Evolutionary conservation across 2,797 vertebrate genomes (phyloP), one percentile per base, ranked within the genome.

Genomic region (Hypotaenidia philippensis): DNA sequence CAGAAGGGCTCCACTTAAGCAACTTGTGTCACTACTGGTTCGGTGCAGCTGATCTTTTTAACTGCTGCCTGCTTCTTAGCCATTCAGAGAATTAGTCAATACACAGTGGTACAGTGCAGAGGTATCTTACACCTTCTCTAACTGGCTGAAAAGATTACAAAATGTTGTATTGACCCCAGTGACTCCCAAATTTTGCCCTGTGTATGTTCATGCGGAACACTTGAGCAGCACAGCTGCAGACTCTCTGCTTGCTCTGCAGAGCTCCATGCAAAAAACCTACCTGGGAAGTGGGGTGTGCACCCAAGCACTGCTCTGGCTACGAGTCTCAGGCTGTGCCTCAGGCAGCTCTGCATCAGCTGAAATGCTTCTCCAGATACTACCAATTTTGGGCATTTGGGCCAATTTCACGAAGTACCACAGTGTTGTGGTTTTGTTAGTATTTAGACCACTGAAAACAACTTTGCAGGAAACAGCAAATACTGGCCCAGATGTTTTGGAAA

Each of bases 251-350:
- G 34, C 64, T 56, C 41, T 9, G 12, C 13, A 65, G 76, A 85
- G 21, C 64, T 47, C 64, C 38, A 5, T 3, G 8, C n/a, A 13
- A n/a, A 65, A n/a, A 80, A 19, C n/a, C 34, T 34, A 21, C 69
- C 64, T 44, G 52, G 31, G 31, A 65, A 17, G 18, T 0, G 1
- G 21, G 29, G 5, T 36, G 26, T n/a, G 66, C 18, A 29, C 18
- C 40, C 36, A 13, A 12, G 26, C 25, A 3, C 53, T 56, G 40
- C 14, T 22, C 55, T 69, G 34, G 18, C 16, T 19, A 3, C 0
- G 0, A 26, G 38, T 76, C 25, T 60, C 3, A 0, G 29, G n/a
- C 45, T 31, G 16, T 19, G 27, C 21, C 45, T 55, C 1, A 2
- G 34, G 52, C 69, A 65, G 50, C 8, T 38, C 56, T 15, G 56